Evolutionary conservation across 2,888 invertebrate genomes (phyloP).

Genomic region (Deilephila elpenor): DNA sequence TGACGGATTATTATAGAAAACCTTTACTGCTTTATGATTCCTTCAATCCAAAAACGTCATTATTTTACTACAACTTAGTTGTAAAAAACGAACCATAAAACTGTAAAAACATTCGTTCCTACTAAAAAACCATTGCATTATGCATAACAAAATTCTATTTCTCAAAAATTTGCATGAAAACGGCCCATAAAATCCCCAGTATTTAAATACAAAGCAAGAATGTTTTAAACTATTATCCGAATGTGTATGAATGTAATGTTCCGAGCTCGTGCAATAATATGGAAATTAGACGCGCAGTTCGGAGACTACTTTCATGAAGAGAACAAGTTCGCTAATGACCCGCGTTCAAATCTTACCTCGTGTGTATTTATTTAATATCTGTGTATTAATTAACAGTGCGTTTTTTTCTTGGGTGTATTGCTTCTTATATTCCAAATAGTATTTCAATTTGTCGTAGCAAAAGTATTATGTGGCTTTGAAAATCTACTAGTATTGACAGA

Average conservation of each 20-base stretch:
- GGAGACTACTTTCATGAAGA: not conserved
- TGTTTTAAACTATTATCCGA: constrained; percentile 20
- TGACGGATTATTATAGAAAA: no score
- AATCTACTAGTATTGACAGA: no score
- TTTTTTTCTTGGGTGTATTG: not conserved
- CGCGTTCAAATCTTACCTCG: not conserved
- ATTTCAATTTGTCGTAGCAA: no score
- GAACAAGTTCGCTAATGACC: constrained; percentile 20
- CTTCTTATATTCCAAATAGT: not conserved
- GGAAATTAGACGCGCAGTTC: not conserved
- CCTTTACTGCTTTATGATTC: no score
- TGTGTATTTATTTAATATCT: not conserved
- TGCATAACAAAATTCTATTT: no score
- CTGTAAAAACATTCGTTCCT: no score
- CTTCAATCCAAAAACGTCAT: no score
- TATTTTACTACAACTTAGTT: no score
- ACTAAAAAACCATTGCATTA: no score
- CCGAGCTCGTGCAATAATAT: constrained; percentile 11
- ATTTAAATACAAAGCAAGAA: constrained; percentile 15
- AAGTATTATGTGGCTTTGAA: no score
- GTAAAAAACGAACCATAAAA: no score
- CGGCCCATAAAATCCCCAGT: not conserved
- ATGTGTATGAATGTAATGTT: constrained; percentile 7
- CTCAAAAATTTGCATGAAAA: not conserved
- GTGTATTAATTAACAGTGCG: not conserved